Percentiles rank a stretch among this genome's conserved stretches.
Conservation (phyloP, 1,140 invertebrate genomes). For the Sinonovacula constricta region DNA sequence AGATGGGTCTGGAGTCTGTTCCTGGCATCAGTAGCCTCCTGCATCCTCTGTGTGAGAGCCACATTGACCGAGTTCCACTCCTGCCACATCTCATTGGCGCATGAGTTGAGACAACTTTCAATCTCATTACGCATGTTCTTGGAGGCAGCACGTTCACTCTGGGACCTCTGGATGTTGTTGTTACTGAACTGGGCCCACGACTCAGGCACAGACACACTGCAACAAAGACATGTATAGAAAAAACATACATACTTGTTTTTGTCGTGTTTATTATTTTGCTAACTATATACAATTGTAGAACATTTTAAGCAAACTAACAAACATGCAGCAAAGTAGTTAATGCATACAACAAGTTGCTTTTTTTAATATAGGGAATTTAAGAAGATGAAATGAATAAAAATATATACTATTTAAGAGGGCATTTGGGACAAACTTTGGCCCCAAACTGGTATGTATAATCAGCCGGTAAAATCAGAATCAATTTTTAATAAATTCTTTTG, state of each 20-base stretch:
- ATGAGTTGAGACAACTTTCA: constrained; percentile 89
- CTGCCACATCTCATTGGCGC: constrained; percentile 92
- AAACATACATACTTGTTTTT: neutral
- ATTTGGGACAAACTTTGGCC: no score
- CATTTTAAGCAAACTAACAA: no score
- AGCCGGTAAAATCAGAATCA: no score
- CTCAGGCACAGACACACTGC: constrained; percentile 88
- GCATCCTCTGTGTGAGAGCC: constrained; percentile 74
- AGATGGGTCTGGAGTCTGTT: constrained; percentile 88
- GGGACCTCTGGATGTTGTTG: constrained; percentile 89
- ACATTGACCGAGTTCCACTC: constrained; percentile 86
- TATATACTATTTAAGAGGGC: no score
- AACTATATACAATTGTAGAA: no score
- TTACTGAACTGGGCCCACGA: constrained; percentile 94
- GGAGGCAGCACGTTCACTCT: constrained; percentile 90
- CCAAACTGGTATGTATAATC: no score
- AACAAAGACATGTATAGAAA: constrained; percentile 4
- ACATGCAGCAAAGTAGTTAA: no score
- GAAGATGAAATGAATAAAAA: no score
- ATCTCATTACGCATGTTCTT: constrained; percentile 88
- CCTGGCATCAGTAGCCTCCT: constrained; percentile 76
- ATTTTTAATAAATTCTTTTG: no score
- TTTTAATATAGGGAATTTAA: no score
- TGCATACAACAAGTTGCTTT: no score
- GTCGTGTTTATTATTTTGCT: no score